A percentile compares a stretch with the other conserved stretches of the same genome.
These are phyloP conservation scores for Halocaridina rubra DNA, from an alignment of 2,888 invertebrate genomes.

Conservation along the genomic window DNA sequence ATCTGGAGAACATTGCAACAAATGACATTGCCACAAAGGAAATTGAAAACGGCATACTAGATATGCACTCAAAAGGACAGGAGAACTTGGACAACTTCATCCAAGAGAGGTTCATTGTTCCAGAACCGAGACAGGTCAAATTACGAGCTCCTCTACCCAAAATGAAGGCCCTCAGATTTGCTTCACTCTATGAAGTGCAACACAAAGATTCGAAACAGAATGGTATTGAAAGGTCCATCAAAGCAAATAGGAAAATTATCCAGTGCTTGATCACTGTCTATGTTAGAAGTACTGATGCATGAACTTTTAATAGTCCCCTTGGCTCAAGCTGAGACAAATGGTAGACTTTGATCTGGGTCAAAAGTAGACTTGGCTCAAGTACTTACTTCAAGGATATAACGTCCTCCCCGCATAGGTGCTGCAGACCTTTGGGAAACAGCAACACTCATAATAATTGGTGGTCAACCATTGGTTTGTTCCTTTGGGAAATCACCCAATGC, in stretches of 20 bases:
- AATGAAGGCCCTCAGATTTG: background rate
- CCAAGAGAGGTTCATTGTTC: background rate
- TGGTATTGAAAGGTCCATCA: background rate
- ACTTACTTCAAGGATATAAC: background rate
- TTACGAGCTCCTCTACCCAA: background rate
- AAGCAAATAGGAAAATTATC: background rate
- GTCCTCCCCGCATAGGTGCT: background rate
- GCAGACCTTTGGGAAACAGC: background rate
- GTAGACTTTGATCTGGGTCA: background rate
- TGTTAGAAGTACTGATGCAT: background rate
- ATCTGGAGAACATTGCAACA: background rate
- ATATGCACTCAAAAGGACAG: background rate
- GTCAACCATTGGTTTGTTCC: background rate
- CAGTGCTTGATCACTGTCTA: background rate
- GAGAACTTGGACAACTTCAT: background rate
- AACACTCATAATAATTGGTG: background rate
- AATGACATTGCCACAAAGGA: background rate
- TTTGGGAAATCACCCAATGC: background rate
- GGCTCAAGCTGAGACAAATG: background rate
- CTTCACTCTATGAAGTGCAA: background rate
- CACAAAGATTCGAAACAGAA: background rate
- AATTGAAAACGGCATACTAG: background rate
- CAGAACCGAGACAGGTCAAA: background rate
- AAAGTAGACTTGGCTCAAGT: background rate
- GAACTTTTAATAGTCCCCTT: background rate